Conservation (phyloP, 23 tunicate genomes). For the Styela clava region DNA sequence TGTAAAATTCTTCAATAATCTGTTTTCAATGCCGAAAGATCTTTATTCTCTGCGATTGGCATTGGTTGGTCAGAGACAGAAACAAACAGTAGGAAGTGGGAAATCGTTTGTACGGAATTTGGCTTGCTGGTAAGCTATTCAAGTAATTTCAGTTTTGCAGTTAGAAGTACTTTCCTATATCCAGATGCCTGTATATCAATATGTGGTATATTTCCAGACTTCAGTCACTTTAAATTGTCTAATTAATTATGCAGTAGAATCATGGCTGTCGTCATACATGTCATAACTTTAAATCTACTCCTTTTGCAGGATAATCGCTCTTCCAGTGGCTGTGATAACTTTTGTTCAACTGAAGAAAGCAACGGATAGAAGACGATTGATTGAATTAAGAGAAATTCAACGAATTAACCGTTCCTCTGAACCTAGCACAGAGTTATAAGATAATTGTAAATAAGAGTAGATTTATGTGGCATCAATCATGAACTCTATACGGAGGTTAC, state of each 20-base stretch:
- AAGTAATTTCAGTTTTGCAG: too few relatives aligned
- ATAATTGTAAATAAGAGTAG: neutral
- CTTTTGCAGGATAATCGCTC: slow-evolving; percentile 71
- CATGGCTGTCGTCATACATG: too few relatives aligned
- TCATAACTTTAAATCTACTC: too few relatives aligned
- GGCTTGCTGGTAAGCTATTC: neutral
- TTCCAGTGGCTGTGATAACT: slow-evolving; percentile 54
- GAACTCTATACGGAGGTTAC: slow-evolving; percentile 25
- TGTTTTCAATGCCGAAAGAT: neutral
- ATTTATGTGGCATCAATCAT: slow-evolving; percentile 32
- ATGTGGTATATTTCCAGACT: too few relatives aligned
- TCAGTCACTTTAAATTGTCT: too few relatives aligned
- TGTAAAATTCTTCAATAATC: too few relatives aligned
- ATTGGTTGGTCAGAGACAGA: neutral
- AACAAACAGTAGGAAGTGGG: neutral
- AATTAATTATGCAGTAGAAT: too few relatives aligned
- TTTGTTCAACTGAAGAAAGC: slow-evolving; percentile 40
- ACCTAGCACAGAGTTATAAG: neutral
- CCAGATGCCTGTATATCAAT: too few relatives aligned
- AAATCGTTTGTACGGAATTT: neutral
- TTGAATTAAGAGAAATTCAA: slow-evolving; percentile 53
- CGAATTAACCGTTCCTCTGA: slow-evolving; percentile 11
- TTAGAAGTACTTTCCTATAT: too few relatives aligned
- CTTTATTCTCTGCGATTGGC: neutral
- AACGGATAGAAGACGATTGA: slow-evolving; percentile 37